A percentile compares a stretch with the other conserved stretches of the same genome.
Conservation (phyloP, 2,888 invertebrate genomes). For the Diaperis boleti region DNA sequence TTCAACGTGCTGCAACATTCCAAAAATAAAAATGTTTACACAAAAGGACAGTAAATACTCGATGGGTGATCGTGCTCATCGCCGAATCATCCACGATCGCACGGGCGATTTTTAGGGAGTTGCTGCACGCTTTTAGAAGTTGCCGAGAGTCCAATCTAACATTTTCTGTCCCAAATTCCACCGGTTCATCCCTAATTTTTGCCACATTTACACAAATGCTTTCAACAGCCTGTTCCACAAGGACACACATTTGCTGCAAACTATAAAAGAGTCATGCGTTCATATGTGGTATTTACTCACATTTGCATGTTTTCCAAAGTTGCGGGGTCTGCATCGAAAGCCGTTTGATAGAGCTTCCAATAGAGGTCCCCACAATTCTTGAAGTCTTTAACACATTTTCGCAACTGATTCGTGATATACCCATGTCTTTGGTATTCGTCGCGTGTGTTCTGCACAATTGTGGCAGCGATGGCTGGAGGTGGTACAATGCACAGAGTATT, state of each 20-base stretch:
- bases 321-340: constrained; percentile 87
- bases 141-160: constrained; percentile 66
- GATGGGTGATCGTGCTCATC: constrained; percentile 65
- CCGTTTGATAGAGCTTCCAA: constrained; percentile 82
- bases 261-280: constrained; percentile 63
- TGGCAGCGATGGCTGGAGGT: constrained; percentile 91
- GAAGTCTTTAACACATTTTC: constrained; percentile 81
- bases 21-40: not conserved
- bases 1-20: constrained; percentile 67
- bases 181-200: constrained; percentile 59
- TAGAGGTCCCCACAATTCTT: constrained; percentile 80
- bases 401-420: constrained; percentile 81
- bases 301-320: constrained; percentile 81
- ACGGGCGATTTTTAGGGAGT: constrained; percentile 63
- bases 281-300: constrained; percentile 63
- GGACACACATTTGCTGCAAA: constrained; percentile 82
- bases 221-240: constrained; percentile 82
- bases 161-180: constrained; percentile 63
- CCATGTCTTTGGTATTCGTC: constrained; percentile 85
- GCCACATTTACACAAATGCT: constrained; percentile 72
- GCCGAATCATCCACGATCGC: constrained; percentile 58
- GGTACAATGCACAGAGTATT: constrained; percentile 88
- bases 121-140: constrained; percentile 65
- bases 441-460: constrained; percentile 81
- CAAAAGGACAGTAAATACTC: constrained; percentile 1